Base-by-base conservation (phyloP, 2,113 vertebrate genomes). In the Excalfactoria chinensis region DNA sequence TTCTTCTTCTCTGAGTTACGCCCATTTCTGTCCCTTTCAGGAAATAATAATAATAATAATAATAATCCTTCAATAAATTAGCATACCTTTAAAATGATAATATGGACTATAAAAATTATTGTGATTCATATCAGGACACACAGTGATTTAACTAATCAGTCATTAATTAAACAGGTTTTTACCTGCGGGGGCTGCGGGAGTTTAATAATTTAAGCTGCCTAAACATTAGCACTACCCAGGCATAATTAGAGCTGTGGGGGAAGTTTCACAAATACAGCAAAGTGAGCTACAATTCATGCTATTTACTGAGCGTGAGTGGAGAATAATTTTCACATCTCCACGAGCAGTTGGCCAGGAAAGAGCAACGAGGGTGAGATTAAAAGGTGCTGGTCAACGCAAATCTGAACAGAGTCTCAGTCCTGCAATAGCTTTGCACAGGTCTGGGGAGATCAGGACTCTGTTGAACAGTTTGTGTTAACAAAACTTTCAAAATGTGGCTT, bases 51-150 rank as follows among this genome's bases (percentile, higher is more conserved):
- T 17, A 26, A 26, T 89, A 88, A 73, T 6, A 60, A 22, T 13
- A 59, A 72, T 77, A 89, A 86, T 51, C 37, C 48, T 91, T 85
- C 87, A 93, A 93, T 89, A 91, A 95, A 96, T 97, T 96, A 97
- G 49, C 96, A 88, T 82, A 93, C 93, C 95, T 97, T 98, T 98
- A 97, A 95, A 96, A 97, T 97, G 97, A 96, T 97, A 98, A 98
- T 90, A 89, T 1, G 2, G 82, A 76, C 95, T 85, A 93, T 94
- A 96, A 96, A 96, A 96, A 89, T 89, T 95, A 95, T 91, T 94
- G 93, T 92, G 91, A 96, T 96, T 96, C 96, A 85, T 94, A 94
- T 92, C 94, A 96, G 89, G 75, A 91, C 89, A 94, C 93, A 79
- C 87, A 95, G 89, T 95, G 94, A 93, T 95, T 96, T 92, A 93